Conservation (phyloP, 2,888 invertebrate species). For the Catocala fraxini region DNA sequence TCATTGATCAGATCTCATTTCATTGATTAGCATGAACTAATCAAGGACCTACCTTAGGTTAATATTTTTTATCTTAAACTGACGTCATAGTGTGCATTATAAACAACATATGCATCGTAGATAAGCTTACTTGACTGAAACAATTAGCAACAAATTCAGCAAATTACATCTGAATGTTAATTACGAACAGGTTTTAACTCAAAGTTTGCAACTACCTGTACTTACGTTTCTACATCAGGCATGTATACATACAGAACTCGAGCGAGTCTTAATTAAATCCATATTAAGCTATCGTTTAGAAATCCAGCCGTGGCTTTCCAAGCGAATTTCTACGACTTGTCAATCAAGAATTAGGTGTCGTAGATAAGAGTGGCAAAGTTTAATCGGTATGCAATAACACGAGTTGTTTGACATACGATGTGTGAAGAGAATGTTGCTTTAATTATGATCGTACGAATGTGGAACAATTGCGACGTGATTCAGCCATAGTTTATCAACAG, state of each 20-base stretch:
- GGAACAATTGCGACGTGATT: slow-evolving; percentile 37
- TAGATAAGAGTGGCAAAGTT: slow-evolving; percentile 15
- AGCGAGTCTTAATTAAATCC: slow-evolving; percentile 35
- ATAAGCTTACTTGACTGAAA: slow-evolving; percentile 16
- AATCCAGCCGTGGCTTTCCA: slow-evolving; percentile 32
- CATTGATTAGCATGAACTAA: background rate
- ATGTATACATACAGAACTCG: slow-evolving; percentile 8
- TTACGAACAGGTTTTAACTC: slow-evolving; percentile 15
- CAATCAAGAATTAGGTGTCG: background rate
- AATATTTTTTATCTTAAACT: slow-evolving; percentile 15
- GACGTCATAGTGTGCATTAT: slow-evolving; percentile 12
- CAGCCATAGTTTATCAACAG: slow-evolving; percentile 47
- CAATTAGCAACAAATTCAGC: slow-evolving; percentile 24
- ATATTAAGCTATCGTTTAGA: slow-evolving; percentile 32
- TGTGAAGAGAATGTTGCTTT: slow-evolving; percentile 37
- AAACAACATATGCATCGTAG: slow-evolving; percentile 30
- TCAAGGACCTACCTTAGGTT: slow-evolving; percentile 10
- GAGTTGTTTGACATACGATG: slow-evolving; percentile 23
- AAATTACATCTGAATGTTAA: slow-evolving; percentile 34
- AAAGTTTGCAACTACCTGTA: slow-evolving; percentile 10
- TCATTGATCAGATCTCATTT: background rate
- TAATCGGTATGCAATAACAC: slow-evolving; percentile 19
- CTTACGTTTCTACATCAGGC: slow-evolving; percentile 25
- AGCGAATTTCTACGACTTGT: slow-evolving; percentile 18
- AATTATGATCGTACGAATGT: slow-evolving; percentile 27